Base-by-base conservation (phyloP, 2,888 invertebrate species). In the Idaea biselata region DNA sequence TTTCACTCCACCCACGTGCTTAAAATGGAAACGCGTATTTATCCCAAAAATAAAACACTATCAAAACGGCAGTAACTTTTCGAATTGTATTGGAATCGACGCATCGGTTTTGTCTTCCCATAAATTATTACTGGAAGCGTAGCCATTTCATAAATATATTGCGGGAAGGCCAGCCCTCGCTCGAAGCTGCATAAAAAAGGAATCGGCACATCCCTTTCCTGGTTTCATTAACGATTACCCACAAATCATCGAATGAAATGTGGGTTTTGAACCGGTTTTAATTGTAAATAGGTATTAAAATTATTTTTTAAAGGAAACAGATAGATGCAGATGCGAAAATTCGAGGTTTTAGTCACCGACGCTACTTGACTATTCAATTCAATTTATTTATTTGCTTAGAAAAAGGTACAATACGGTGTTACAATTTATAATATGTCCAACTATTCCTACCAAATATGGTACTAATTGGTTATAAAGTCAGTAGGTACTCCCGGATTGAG, bases 91-190 rank as follows among this genome's bases (percentile, higher is more conserved):
- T 56, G 63, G 58, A 60, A 65, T 64, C 63, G 64, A 70, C 65
- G 70, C 73, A 72, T 66, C 63, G 69, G 60, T 60, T 68, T 72
- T 73, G 71, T 74, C 72, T 73, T 73, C 69, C 62, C 73, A 74
- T 80, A 79, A 83, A 81, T 83, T 76, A 81, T 76, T 73, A 67
- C 14, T 11, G 8, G 44, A 44, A 44, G 63, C 65, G 65, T 60
- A 65, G 68, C 71, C 73, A 71, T 78, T 77, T 71, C 74, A 76
- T 73, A 78, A 80, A 81, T 79, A 80, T 76, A 79, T 77, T 64
- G 74, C 73, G 61, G 63, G 63, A 65, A 63, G 73, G 66, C 74
- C 70, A 60, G 65, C 76, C 73, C 71, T 71, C 73, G 66, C 66
- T 63, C 57, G 44, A 63, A 64, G 60, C 55, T 61, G 69, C 65